Evolutionary conservation across 2,888 invertebrate genomes (phyloP), one percentile per base, ranked within the genome.

Genomic region (Actias luna): DNA sequence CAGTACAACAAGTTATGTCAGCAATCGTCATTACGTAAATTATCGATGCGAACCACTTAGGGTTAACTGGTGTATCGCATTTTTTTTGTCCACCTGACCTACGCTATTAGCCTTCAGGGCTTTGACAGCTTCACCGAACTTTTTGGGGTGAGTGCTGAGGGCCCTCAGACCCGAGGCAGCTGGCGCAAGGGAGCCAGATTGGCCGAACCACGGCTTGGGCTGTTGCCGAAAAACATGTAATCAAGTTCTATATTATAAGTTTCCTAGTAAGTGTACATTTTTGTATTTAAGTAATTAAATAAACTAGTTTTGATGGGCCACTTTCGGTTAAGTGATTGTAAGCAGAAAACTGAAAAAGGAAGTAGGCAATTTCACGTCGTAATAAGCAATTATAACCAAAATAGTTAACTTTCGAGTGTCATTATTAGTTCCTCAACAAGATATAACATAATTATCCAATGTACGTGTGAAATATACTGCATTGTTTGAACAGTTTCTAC

Each of bases 341-440:
- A 0, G 10, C 46, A 25, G 25, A 50, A 22, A 25, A 25, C 22
- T 50, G 16, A 22, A 14, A 22, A 46, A 50, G 46, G 12, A 25
- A 50, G 25, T 25, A 33, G 8, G 33, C 8, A 50, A 50, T 50
- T 50, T 42, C 42, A 42, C 46, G 14, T 25, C 55, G 29, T 29
- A 29, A 55, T 55, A 55, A 55, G 4, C 16, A 29, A 55, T 55
- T 55, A 29, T n/a, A 12, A 50, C 22, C 8, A 22, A 50, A 50
- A 25, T 50, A 50, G 4, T 25, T 50, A 22, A 55, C 55, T 55
- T 55, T 55, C 55, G n/a, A 55, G 14, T 16, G 29, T 55, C 55
- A 55, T 55, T 55, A 55, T 29, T 25, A 55, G 16, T 29, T 16
- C 18, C 29, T 27, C 29, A 55, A 29, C 29, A n/a, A 29, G n/a